Evolutionary conservation across 2,888 invertebrate species (phyloP), one percentile per base, ranked within the genome.

Genomic region (Papilio demoleus): DNA sequence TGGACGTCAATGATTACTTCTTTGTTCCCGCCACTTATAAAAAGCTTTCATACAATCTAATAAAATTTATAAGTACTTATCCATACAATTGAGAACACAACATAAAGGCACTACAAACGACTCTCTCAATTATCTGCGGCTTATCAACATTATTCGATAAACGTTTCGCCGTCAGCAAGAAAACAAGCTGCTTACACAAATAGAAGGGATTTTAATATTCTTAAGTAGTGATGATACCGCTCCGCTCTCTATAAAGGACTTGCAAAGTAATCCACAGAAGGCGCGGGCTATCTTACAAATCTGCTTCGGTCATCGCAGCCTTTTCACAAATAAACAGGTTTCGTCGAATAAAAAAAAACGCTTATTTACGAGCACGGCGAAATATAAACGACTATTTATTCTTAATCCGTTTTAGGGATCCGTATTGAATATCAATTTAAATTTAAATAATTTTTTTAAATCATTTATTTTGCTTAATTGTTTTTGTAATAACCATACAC

Each of bases 261-360:
- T 90, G 92, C 92, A 88, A 91, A 90, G 91, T 92, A 92, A 92
- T 92, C 92, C 90, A 83, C 86, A 84, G 88, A 88, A 83, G 85
- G 85, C 88, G 85, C 75, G 80, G 85, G 89, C 87, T 88, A 88
- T 88, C 89, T 87, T 83, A 84, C 85, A 86, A 90, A 92, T 92
- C 92, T 91, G 88, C 86, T 88, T 89, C 83, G 90, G 88, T 92
- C 92, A 92, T 91, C 92, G 88, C 83, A 88, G 88, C 90, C 88
- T 87, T 90, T 90, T 86, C 83, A 56, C 9, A 88, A 86, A 88
- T 89, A 89, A 91, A 91, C 88, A 88, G 88, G 89, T 88, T 87
- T 85, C 84, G 85, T 82, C 81, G 78, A 77, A 81, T 82, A 80
- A 80, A 56, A 79, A 73, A 76, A 78, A 80, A 76, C 77, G 78